Percentiles rank a stretch among this genome's conserved stretches.
Evolutionary conservation across 2,888 invertebrate genomes (phyloP).

Genomic region (Tortricodes alternella): DNA sequence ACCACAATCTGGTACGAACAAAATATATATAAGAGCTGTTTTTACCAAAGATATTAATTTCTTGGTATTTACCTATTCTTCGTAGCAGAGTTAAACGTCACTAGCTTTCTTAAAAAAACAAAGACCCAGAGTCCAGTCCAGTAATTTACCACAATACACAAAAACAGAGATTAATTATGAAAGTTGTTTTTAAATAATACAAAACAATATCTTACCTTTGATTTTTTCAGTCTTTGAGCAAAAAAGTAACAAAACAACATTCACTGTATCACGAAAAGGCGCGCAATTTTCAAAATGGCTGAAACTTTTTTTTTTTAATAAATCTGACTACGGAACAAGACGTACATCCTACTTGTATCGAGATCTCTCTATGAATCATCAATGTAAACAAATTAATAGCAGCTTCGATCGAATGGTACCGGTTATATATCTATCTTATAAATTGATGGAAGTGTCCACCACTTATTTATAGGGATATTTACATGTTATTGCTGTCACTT

Average conservation of each 20-base stretch:
- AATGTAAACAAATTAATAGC: constrained; percentile 17
- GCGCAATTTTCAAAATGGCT: constrained; percentile 7
- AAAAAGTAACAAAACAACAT: neutral
- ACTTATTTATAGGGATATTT: constrained; percentile 10
- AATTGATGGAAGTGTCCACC: constrained; percentile 4
- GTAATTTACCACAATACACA: too few species aligned
- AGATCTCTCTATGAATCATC: constrained; percentile 8
- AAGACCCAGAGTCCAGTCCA: too few species aligned
- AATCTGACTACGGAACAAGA: neutral
- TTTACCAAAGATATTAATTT: too few species aligned
- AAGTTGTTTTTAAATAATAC: too few species aligned
- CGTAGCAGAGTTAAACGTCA: too few species aligned
- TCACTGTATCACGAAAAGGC: constrained; percentile 16
- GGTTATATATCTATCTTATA: constrained; percentile 14
- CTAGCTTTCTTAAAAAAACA: too few species aligned
- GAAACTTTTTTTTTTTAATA: constrained; percentile 16
- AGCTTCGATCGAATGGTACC: constrained; percentile 6
- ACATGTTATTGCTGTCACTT: neutral
- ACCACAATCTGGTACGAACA: too few species aligned
- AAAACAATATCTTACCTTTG: neutral
- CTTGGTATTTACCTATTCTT: too few species aligned
- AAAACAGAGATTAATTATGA: too few species aligned
- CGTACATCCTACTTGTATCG: constrained; percentile 7
- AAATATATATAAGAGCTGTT: too few species aligned
- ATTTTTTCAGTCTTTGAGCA: neutral